phyloP scores from a whole-genome alignment of 2,113 vertebrate genomes.

The Neoarius graeffei region DNA sequence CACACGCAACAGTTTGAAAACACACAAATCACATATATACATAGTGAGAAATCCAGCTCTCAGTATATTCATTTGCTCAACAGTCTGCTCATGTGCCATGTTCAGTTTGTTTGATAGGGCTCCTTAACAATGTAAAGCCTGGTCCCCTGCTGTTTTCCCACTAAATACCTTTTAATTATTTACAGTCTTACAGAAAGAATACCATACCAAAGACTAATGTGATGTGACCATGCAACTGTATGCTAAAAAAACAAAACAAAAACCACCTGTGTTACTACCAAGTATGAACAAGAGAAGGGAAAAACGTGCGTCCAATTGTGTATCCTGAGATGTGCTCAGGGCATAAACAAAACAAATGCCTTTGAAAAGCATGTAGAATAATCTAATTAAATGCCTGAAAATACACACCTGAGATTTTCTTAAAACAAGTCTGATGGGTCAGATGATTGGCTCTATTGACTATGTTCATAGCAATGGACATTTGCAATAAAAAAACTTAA shows the following conservation, averaged over 20 bases:
- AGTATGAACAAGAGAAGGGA: neutral
- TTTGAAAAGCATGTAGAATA: neutral
- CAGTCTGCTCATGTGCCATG: neutral
- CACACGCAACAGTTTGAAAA: conserved; percentile 10
- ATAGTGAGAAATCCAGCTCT: conserved; percentile 52
- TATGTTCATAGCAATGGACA: neutral
- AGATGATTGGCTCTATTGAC: neutral
- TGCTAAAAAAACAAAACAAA: neutral
- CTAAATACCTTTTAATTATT: neutral
- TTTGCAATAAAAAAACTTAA: neutral
- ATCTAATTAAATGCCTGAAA: neutral
- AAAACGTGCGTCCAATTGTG: conserved; percentile 24
- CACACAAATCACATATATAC: conserved; percentile 18
- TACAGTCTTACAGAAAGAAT: conserved; percentile 10
- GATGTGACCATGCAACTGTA: neutral
- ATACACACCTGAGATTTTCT: conserved; percentile 42
- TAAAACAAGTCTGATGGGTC: conserved; percentile 8
- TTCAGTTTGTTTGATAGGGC: conserved; percentile 19
- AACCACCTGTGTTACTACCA: neutral
- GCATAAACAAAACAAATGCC: conserved; percentile 12
- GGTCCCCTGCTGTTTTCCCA: conserved; percentile 5
- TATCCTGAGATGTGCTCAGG: conserved; percentile 29
- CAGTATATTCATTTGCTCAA: conserved; percentile 25
- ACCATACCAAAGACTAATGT: neutral
- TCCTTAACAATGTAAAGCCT: conserved; percentile 19